Percentiles rank a stretch among this genome's conserved stretches.
phyloP scores from a whole-genome alignment of 1,140 invertebrate species.

The Trachymyrmex septentrionalis region DNA sequence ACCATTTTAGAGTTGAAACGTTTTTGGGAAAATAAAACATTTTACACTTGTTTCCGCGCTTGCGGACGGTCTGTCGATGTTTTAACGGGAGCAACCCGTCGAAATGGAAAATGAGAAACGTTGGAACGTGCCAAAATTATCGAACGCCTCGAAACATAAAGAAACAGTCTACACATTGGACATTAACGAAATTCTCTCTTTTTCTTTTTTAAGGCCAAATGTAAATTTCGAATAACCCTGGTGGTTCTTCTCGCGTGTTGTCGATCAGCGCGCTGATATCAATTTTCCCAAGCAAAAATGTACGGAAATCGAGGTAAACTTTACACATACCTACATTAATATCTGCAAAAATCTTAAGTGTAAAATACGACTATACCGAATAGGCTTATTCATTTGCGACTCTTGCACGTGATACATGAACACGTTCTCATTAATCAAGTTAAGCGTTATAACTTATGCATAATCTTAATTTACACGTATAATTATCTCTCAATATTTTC shows the following conservation, averaged over 20 bases:
- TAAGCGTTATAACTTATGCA: neutral
- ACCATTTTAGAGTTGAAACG: slow-evolving; percentile 62
- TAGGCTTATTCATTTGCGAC: neutral
- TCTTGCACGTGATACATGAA: neutral
- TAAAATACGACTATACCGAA: neutral
- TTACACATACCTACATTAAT: neutral
- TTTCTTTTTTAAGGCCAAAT: neutral
- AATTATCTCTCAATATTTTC: slow-evolving; percentile 7
- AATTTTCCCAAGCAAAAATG: neutral
- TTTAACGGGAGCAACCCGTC: slow-evolving; percentile 29
- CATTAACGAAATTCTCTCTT: slow-evolving; percentile 11
- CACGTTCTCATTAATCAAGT: slow-evolving; percentile 13
- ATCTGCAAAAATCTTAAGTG: neutral
- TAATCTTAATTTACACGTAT: slow-evolving; percentile 14
- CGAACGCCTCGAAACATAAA: slow-evolving; percentile 36
- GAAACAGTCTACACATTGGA: slow-evolving; percentile 12
- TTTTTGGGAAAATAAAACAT: slow-evolving; percentile 62
- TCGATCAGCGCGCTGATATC: neutral
- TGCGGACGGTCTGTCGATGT: slow-evolving; percentile 28
- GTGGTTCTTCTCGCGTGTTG: slow-evolving; percentile 1
- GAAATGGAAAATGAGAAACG: slow-evolving; percentile 45
- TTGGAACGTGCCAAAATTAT: slow-evolving; percentile 50
- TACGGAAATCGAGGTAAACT: neutral
- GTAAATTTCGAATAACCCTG: slow-evolving; percentile 17
- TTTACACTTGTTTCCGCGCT: slow-evolving; percentile 60